These are phyloP conservation scores for Lasioglossum vierecki DNA, from an alignment of 2,888 invertebrate species.

Conservation along the genomic window DNA sequence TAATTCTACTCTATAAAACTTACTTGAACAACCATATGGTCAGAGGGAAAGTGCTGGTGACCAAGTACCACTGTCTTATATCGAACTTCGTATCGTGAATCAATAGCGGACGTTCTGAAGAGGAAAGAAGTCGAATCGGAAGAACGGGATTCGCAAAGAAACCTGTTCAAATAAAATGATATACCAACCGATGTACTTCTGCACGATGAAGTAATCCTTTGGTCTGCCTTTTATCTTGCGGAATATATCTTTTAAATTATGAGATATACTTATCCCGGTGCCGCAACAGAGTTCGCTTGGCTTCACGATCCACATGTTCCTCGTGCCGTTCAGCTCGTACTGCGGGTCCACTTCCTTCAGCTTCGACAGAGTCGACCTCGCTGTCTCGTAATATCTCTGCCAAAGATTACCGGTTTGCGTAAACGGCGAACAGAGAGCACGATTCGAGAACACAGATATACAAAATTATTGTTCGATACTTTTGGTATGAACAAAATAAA, in stretches of 20 bases:
- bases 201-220: slow-evolving; percentile 90
- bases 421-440: background rate
- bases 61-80: slow-evolving; percentile 95
- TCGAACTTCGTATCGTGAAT: slow-evolving; percentile 95
- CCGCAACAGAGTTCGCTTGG: slow-evolving; percentile 93
- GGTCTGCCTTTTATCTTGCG: slow-evolving; percentile 86
- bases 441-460: too few relatives aligned
- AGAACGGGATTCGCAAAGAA: too few relatives aligned
- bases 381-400: slow-evolving; percentile 57
- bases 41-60: slow-evolving; percentile 91
- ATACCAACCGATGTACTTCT: slow-evolving; percentile 94
- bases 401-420: background rate
- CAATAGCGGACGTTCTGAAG: slow-evolving; percentile 91
- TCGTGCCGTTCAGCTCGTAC: slow-evolving; percentile 88
- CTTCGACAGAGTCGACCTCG: slow-evolving; percentile 62
- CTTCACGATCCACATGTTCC: slow-evolving; percentile 96
- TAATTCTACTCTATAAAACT: slow-evolving; percentile 39
- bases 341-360: slow-evolving; percentile 77
- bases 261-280: slow-evolving; percentile 92
- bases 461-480: too few relatives aligned
- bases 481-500: too few relatives aligned
- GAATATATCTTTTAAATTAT: slow-evolving; percentile 90
- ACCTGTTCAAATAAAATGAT: background rate
- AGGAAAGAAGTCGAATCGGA: slow-evolving; percentile 12
- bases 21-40: slow-evolving; percentile 94